Percentiles rank a stretch among this genome's conserved stretches.
Conservation (phyloP, 2,888 invertebrate genomes). For the Lepidochitona cinerea region DNA sequence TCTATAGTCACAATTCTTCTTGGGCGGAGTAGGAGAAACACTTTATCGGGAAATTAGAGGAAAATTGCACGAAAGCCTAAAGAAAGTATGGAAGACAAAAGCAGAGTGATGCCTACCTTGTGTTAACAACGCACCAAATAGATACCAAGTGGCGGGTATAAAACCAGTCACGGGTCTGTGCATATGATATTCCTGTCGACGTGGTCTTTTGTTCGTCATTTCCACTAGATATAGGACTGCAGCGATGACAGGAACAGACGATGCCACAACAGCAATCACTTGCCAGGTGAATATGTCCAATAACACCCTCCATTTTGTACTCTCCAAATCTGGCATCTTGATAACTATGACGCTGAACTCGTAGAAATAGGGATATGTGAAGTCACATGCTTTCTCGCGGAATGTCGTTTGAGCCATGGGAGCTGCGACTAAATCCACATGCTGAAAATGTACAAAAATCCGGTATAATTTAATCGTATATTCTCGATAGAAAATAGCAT, state of each 20-base stretch:
- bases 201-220: not conserved
- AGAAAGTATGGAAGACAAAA: too few relatives aligned
- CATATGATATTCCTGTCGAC: not conserved
- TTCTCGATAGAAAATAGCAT: too few relatives aligned
- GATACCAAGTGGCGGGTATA: not conserved
- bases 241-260: not conserved
- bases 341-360: not conserved
- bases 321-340: not conserved
- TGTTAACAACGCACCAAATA: not conserved
- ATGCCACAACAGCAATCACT: not conserved
- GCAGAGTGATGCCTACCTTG: not conserved
- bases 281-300: conserved; percentile 3
- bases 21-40: too few relatives aligned
- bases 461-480: too few relatives aligned
- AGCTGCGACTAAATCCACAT: not conserved
- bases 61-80: too few relatives aligned
- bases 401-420: not conserved
- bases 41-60: too few relatives aligned
- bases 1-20: too few relatives aligned
- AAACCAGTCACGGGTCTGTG: not conserved
- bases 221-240: not conserved
- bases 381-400: not conserved
- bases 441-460: not conserved
- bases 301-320: not conserved
- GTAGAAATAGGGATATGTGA: not conserved